Conservation (phyloP, 2,113 vertebrate species). For the Poicephalus gulielmi region DNA sequence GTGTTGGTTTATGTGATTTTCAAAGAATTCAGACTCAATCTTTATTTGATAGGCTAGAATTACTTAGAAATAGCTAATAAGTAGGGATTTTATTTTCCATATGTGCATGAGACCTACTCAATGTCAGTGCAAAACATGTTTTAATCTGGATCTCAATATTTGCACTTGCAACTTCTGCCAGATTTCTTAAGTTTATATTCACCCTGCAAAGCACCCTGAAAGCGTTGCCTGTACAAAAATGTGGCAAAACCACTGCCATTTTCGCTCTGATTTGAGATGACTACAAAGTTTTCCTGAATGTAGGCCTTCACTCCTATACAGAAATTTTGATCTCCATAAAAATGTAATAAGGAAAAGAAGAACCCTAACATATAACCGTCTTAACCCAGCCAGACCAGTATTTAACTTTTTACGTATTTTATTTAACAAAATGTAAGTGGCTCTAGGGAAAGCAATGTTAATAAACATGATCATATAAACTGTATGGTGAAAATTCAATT, state of each 20-base stretch:
- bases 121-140: neutral
- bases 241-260: neutral
- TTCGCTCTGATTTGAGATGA: neutral
- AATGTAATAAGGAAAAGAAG: neutral
- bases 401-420: conserved; percentile 35
- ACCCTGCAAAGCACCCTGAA: neutral
- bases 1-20: neutral
- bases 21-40: neutral
- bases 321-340: conserved; percentile 27
- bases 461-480: conserved; percentile 53
- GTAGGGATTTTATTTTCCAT: neutral
- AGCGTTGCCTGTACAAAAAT: neutral
- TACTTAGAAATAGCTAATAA: neutral
- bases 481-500: conserved; percentile 58
- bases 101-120: neutral
- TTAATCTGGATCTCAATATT: neutral
- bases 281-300: neutral
- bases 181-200: neutral
- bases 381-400: conserved; percentile 10
- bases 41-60: neutral
- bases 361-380: neutral
- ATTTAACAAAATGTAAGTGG: conserved; percentile 14
- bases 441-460: conserved; percentile 38
- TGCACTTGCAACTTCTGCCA: neutral
- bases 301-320: neutral